Evolutionary conservation across 2,113 vertebrate species (phyloP), one percentile per base, ranked within the genome.

Genomic region (Greenwoodochromis staneri): DNA sequence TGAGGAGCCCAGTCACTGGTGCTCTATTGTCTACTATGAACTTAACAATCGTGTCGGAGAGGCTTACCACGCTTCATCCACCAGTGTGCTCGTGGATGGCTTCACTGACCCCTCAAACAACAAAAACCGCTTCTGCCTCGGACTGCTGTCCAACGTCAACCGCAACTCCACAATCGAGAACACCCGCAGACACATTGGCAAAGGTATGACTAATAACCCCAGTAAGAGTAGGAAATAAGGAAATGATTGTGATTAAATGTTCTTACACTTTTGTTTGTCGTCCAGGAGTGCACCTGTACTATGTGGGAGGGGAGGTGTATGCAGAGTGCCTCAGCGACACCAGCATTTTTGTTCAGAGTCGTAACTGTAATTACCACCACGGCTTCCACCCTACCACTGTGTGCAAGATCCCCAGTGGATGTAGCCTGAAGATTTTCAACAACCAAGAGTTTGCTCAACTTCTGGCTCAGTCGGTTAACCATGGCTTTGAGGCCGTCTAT

Each of bases 381-480:
- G 97, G 98, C 91, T 99, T 99, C 95, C 98, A 99, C 91, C 98
- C 98, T 14, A 99, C 98, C 76, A 99, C 98, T 1, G 98, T 99
- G 10, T 99, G 98, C 96, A 99, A 99, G 96, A 99, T 99, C 95
- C 98, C 98, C 42, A 99, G 98, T 42, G 98, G 98, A 92, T 99
- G 98, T 93, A 99, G 98, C 88, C 98, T 99, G 88, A 99, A 99
- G 94, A 99, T 99, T 84, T 99, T 99, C 92, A 99, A 99, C 96
- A 99, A 99, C 94, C 98, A 99, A 94, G 98, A 99, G 91, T 99
- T 99, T 9, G 98, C 98, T 82, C 98, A 99, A 96, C 98, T 99
- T 61, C 94, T 99, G 93, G 98, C 98, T 61, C 98, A 99, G 92
- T 99, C 98, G 2, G 98, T 99, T 89, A 99, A 99, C 92, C 98